Evolutionary conservation across 2,113 vertebrate species (phyloP).

Genomic region (Daphoenositta chrysoptera): DNA sequence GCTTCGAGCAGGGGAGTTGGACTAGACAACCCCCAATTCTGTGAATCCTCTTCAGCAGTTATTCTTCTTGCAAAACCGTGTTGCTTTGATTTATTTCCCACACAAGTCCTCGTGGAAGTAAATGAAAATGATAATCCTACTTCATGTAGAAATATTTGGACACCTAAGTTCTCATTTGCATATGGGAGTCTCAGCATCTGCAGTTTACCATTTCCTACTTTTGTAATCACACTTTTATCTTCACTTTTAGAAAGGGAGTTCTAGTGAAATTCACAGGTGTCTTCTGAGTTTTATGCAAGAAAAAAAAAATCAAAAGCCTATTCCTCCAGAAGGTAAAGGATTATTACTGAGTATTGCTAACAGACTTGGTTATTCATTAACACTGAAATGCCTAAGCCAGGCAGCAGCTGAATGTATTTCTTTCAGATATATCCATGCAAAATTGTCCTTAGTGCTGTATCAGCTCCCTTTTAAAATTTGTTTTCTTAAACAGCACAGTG

Average conservation of each 20-base stretch:
- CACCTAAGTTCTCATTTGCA: background rate
- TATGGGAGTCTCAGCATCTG: background rate
- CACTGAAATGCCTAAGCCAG: background rate
- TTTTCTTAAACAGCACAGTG: background rate
- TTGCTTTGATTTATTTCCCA: background rate
- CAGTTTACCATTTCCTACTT: background rate
- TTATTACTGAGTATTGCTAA: background rate
- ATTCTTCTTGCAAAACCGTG: rapidly evolving
- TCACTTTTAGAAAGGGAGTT: background rate
- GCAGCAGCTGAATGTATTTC: background rate
- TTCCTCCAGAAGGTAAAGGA: background rate
- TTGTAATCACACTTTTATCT: background rate
- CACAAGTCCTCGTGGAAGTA: background rate
- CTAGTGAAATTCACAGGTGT: background rate
- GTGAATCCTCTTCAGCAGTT: background rate
- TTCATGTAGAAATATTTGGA: background rate
- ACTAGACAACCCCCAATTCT: rapidly evolving
- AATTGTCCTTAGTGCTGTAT: background rate
- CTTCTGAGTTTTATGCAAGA: background rate
- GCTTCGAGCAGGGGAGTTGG: background rate
- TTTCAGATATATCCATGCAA: background rate
- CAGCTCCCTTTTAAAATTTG: background rate
- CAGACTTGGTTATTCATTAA: background rate
- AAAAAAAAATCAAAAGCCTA: rapidly evolving
- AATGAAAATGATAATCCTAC: background rate